A percentile compares a stretch with the other conserved stretches of the same genome.
These are phyloP conservation scores for Dysmachus trigonus DNA, from an alignment of 2,888 invertebrate genomes.

Conservation along the genomic window DNA sequence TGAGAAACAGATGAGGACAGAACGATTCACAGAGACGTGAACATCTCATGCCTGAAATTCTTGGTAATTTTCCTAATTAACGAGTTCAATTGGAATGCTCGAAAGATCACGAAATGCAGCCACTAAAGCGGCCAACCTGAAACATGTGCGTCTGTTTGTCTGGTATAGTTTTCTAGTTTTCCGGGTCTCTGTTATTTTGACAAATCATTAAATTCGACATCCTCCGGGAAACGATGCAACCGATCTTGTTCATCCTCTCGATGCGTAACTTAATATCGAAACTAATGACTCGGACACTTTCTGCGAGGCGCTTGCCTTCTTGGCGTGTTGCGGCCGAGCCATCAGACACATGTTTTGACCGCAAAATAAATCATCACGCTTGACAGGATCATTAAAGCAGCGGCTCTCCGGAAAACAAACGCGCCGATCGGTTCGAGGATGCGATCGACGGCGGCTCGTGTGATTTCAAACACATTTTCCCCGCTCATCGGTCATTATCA, in stretches of 20 bases:
- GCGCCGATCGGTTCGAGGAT: conserved; percentile 24
- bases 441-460: conserved; percentile 18
- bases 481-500: conserved; percentile 36
- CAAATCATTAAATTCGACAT: conserved; percentile 30
- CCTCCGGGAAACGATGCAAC: not conserved
- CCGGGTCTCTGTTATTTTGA: conserved; percentile 33
- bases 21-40: not conserved
- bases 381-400: conserved; percentile 55
- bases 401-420: conserved; percentile 46
- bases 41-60: not conserved
- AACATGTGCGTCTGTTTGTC: not conserved
- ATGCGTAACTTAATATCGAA: conserved; percentile 5
- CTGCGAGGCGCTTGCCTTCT: not conserved
- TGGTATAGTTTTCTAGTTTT: conserved; percentile 6
- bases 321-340: not conserved
- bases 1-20: not conserved
- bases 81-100: not conserved
- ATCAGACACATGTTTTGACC: conserved; percentile 65
- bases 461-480: conserved; percentile 42
- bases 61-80: conserved; percentile 23
- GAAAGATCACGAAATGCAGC: not conserved
- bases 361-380: conserved; percentile 63
- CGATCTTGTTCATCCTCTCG: not conserved
- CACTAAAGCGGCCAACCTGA: not conserved
- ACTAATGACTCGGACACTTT: conserved; percentile 42